A percentile compares a stretch with the other conserved stretches of the same genome.
Evolutionary conservation across 2,888 invertebrate genomes (phyloP).

Genomic region (Polydrusus cervinus): DNA sequence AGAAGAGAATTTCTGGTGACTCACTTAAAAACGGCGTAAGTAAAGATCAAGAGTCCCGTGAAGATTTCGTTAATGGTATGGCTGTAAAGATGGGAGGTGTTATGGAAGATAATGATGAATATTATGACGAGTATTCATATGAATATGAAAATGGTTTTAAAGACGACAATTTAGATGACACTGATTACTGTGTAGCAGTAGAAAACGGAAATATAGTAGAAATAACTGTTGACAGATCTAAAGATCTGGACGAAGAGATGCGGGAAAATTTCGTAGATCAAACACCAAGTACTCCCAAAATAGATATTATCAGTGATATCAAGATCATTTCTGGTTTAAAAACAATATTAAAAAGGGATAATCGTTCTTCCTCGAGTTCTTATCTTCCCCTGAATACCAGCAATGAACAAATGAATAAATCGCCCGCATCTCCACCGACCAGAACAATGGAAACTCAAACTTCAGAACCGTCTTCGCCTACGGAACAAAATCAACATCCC

Average conservation of each 20-base stretch:
- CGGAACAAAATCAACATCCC: neutral
- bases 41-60: no score
- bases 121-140: neutral
- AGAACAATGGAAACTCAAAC: neutral
- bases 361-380: neutral
- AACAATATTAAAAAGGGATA: neutral
- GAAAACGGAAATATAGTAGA: constrained; percentile 24
- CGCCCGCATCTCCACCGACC: neutral
- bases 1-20: no score
- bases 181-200: constrained; percentile 16
- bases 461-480: neutral
- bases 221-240: neutral
- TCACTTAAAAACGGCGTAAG: neutral
- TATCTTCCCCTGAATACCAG: neutral
- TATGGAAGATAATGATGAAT: neutral
- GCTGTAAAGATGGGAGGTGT: neutral
- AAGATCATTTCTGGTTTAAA: constrained; percentile 11
- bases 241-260: neutral
- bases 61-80: no score
- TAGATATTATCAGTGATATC: constrained; percentile 29
- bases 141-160: neutral
- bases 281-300: constrained; percentile 6
- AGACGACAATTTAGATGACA: neutral
- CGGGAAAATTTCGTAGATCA: neutral
- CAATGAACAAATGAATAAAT: neutral